phyloP scores from a whole-genome alignment of 2,113 vertebrate genomes.

The Perca flavescens region DNA sequence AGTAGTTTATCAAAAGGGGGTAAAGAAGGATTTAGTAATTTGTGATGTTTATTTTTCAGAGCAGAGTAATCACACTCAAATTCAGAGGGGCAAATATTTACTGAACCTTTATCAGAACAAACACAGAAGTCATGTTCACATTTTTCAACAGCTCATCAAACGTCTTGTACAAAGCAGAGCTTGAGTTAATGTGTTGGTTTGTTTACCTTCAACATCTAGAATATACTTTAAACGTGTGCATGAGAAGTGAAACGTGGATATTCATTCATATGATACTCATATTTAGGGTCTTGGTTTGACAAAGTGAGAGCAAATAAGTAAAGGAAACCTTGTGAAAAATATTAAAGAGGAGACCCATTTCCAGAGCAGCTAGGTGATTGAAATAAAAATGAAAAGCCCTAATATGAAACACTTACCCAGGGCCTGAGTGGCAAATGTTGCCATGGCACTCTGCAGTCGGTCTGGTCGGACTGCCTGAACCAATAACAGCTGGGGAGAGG shows the following conservation, averaged over 20 bases:
- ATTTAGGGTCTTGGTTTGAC: background rate
- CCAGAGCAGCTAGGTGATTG: background rate
- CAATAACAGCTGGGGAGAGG: constrained; percentile 86
- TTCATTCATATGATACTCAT: background rate
- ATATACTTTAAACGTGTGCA: background rate
- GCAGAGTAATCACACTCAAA: background rate
- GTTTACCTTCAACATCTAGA: background rate
- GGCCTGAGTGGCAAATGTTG: constrained; percentile 89
- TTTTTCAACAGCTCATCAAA: background rate
- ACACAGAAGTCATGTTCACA: background rate
- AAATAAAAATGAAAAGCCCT: background rate
- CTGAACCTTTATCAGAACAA: constrained; percentile 13
- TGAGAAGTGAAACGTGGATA: background rate
- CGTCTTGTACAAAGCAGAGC: background rate
- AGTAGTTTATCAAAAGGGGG: constrained; percentile 10
- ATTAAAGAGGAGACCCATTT: background rate
- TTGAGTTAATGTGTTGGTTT: background rate
- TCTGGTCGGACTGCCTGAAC: constrained; percentile 94
- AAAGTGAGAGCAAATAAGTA: background rate
- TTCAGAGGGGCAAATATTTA: background rate
- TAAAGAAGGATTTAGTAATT: background rate
- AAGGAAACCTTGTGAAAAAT: constrained; percentile 9
- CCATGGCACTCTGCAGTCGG: constrained; percentile 93
- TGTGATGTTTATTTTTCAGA: background rate
- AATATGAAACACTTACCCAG: constrained; percentile 86